A percentile compares a stretch with the other conserved stretches of the same genome.
phyloP scores from a whole-genome alignment of 2,797 vertebrate species.

The Pseudochirops corinnae region DNA sequence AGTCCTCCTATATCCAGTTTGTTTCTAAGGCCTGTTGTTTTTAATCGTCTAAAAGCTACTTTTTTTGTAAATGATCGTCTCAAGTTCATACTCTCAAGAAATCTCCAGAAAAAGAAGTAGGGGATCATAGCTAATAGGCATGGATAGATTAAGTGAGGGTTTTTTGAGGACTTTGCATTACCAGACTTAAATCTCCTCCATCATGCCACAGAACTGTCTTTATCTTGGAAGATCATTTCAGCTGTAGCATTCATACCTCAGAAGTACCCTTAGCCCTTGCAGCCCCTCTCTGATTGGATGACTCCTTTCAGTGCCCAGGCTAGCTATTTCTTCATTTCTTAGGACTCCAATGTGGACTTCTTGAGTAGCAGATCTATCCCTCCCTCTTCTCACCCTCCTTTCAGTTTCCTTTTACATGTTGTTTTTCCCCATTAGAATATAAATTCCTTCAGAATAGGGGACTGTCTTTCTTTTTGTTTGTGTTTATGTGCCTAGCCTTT shows the following conservation, averaged over 20 bases:
- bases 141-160: neutral
- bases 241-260: neutral
- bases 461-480: neutral
- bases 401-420: neutral
- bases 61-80: neutral
- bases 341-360: neutral
- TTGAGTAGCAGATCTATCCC: neutral
- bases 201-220: neutral
- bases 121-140: neutral
- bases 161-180: neutral
- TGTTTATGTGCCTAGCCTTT: neutral
- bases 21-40: neutral
- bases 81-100: neutral
- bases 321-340: neutral
- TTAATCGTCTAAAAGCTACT: neutral
- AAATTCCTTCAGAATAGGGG: neutral
- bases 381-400: neutral
- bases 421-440: neutral
- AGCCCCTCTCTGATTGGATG: neutral
- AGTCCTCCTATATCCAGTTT: neutral
- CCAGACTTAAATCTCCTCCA: neutral
- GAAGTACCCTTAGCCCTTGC: neutral
- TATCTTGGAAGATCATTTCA: neutral
- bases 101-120: neutral
- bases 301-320: neutral